Conservation (phyloP, 1,140 invertebrate species). For the Drosophila setifemur region DNA sequence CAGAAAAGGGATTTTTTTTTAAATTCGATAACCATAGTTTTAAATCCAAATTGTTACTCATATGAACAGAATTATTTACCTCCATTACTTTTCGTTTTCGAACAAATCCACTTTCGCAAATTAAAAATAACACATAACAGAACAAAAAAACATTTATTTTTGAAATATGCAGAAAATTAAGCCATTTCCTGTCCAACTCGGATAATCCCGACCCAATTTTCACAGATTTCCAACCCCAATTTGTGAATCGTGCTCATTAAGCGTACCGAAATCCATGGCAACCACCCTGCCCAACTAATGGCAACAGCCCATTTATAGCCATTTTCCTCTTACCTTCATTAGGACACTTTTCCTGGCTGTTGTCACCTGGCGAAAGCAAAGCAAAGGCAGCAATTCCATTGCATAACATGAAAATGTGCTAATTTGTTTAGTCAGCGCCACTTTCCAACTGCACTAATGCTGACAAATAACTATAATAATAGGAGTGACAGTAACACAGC, state of each 20-base stretch:
- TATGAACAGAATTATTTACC: background rate
- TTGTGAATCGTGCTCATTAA: background rate
- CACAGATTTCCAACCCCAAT: background rate
- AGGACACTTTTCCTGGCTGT: conserved; percentile 26
- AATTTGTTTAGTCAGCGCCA: conserved; percentile 57
- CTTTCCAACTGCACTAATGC: conserved; percentile 47
- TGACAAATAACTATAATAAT: conserved; percentile 62
- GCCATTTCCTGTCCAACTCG: background rate
- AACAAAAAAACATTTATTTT: background rate
- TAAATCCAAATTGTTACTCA: too few species aligned
- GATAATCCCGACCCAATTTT: background rate
- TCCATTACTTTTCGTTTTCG: background rate
- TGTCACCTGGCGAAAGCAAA: conserved; percentile 11
- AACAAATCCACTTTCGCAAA: background rate
- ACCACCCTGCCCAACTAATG: conserved; percentile 8
- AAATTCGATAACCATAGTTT: too few species aligned
- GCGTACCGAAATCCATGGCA: background rate
- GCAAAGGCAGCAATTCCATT: conserved; percentile 24
- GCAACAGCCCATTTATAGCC: conserved; percentile 19
- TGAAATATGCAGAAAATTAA: background rate
- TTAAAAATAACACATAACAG: background rate
- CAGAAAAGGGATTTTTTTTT: background rate
- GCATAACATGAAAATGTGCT: conserved; percentile 50
- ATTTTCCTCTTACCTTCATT: conserved; percentile 22
- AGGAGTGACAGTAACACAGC: conserved; percentile 19